phyloP scores from a whole-genome alignment of 2,113 vertebrate species.

The Pseudopodoces humilis region DNA sequence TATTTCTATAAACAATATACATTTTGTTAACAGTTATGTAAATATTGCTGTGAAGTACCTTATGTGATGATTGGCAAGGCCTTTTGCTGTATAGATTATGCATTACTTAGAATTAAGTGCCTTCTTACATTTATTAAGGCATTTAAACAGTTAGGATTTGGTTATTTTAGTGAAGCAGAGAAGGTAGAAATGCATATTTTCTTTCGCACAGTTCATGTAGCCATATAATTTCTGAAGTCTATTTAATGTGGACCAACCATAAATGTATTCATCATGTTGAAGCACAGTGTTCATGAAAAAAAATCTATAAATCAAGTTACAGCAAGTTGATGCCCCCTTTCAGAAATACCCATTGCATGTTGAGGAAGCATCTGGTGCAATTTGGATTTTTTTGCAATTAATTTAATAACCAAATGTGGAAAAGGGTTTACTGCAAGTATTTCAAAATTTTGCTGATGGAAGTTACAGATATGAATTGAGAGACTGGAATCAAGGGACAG shows the following conservation, averaged over 20 bases:
- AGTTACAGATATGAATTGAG: slow-evolving; percentile 16
- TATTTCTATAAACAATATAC: not conserved
- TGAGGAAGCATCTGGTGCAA: not conserved
- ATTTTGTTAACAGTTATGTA: not conserved
- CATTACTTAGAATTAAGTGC: not conserved
- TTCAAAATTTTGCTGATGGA: slow-evolving; percentile 10
- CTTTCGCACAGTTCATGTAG: not conserved
- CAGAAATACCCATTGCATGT: not conserved
- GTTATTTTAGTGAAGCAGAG: not conserved
- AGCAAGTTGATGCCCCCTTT: not conserved
- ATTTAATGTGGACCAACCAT: not conserved
- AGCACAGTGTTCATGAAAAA: not conserved
- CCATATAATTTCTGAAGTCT: not conserved
- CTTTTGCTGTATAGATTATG: not conserved
- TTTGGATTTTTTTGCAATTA: not conserved
- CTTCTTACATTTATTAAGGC: not conserved
- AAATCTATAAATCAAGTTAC: not conserved
- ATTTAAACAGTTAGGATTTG: not conserved
- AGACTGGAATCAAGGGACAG: not conserved
- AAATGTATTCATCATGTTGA: not conserved
- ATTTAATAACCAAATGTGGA: slow-evolving; percentile 15
- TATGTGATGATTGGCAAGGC: not conserved
- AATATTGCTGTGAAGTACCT: not conserved
- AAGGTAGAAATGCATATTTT: not conserved
- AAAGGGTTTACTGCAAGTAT: not conserved